Base-by-base conservation (phyloP, 2,113 vertebrate species). In the Rousettus leschenaultii region DNA sequence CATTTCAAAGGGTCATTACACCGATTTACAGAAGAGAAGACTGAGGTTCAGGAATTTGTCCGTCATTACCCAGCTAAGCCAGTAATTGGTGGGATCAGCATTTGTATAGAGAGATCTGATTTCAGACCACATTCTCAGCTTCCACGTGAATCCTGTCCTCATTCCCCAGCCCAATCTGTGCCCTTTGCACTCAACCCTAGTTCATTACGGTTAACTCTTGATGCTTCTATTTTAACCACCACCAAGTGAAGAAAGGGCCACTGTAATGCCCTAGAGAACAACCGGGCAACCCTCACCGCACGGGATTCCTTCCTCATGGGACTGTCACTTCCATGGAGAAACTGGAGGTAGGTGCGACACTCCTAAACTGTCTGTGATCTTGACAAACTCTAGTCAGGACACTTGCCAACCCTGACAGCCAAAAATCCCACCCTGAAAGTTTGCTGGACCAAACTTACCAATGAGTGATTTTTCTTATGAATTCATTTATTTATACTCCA, bases 11-110 rank as follows among this genome's bases (percentile, higher is more conserved):
- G 3, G 13, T 33, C 11, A 6, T 10, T 93, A 53, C 84, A n/a
- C 33, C 73, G 51, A 95, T 43, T 91, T 68, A 82, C 11, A 87
- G 82, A 68, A 43, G 35, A 83, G 12, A 95, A 96, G 48, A 74
- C 61, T 22, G 48, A 95, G 61, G 45, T 21, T 78, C 53, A 59
- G 2, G 51, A 65, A 93, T 73, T 14, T 38, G 40, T 48, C 59
- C 61, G 77, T 15, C 35, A 11, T 53, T 12, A 35, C n/a, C 35
- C 40, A 78, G 35, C 4, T 40, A 83, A 33, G 8, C 26, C 77
- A 91, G 51, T 65, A 40, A 92, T 14, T 45, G 30, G 48, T 3
- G 57, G 9, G 40, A 89, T 45, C 28, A 74, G 19, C 59, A 74
- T 48, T 45, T 53, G 2, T 55, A 45, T 0, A 87, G 22, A 61